phyloP scores from a whole-genome alignment of 2,888 invertebrate genomes.

The Rutpela maculata region DNA sequence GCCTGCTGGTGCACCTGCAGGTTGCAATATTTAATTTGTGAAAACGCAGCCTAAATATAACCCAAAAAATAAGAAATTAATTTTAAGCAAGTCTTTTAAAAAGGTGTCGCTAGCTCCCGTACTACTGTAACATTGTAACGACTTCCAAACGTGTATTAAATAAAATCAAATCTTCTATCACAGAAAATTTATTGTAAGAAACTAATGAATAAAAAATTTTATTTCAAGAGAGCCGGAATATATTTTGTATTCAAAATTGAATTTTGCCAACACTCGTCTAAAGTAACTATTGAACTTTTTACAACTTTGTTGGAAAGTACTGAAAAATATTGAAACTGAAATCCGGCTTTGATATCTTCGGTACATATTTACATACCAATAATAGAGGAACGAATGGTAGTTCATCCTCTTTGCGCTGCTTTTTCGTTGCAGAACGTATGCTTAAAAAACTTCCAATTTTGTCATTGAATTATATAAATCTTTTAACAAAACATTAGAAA shows the following conservation, averaged over 20 bases:
- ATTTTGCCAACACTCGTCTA: constrained; percentile 36
- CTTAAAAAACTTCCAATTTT: neutral
- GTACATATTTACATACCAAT: constrained; percentile 37
- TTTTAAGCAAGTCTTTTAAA: no score
- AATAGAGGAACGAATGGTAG: constrained; percentile 16
- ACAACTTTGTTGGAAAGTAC: constrained; percentile 22
- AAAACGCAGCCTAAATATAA: no score
- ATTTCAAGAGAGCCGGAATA: constrained; percentile 37
- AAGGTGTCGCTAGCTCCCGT: no score
- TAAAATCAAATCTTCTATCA: neutral
- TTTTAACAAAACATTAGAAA: no score
- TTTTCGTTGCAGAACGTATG: neutral
- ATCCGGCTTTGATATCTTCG: constrained; percentile 15
- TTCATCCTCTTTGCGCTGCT: neutral
- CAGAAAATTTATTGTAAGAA: neutral
- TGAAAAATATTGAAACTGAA: constrained; percentile 37
- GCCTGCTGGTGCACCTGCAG: no score
- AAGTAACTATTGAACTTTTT: constrained; percentile 45
- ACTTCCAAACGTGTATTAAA: no score
- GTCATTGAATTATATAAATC: neutral
- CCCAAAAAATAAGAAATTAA: no score
- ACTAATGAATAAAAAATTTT: constrained; percentile 14
- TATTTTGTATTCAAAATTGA: constrained; percentile 45
- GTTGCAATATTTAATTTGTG: no score
- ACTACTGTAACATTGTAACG: no score